Evolutionary conservation across 2,888 invertebrate species (phyloP).

Genomic region (Apoda limacodes): DNA sequence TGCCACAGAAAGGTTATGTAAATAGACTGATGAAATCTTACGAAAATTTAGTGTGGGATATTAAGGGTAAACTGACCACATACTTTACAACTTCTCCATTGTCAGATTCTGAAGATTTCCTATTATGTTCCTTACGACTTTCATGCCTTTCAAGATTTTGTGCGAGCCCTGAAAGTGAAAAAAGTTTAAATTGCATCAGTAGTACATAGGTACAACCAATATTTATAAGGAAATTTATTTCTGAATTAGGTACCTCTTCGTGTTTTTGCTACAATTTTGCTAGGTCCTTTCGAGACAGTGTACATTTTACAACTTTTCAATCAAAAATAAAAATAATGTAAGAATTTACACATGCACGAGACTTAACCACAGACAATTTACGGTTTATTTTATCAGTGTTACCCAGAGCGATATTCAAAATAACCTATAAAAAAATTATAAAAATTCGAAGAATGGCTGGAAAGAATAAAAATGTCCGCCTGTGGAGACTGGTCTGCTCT

Average conservation of each 20-base stretch:
- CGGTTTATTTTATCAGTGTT: no score
- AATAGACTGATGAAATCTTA: slow-evolving; percentile 54
- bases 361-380: no score
- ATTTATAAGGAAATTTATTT: no score
- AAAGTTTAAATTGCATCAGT: no score
- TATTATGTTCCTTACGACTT: slow-evolving; percentile 77
- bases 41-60: slow-evolving; percentile 24
- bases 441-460: no score
- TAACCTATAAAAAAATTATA: no score
- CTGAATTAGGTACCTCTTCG: slow-evolving; percentile 72
- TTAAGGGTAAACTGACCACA: slow-evolving; percentile 26
- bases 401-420: no score
- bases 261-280: slow-evolving; percentile 89
- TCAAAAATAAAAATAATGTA: no score
- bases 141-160: slow-evolving; percentile 86
- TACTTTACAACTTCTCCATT: slow-evolving; percentile 77
- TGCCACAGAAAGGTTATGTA: slow-evolving; percentile 56
- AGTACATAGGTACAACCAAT: no score
- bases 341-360: no score
- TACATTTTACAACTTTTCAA: slow-evolving; percentile 75
- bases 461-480: no score
- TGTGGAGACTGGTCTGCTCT: no score
- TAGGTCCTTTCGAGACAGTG: slow-evolving; percentile 88
- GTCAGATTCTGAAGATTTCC: slow-evolving; percentile 75
- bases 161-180: slow-evolving; percentile 72